Evolutionary conservation across 2,888 invertebrate genomes (phyloP).

Genomic region (Neuroscelio doddi): DNA sequence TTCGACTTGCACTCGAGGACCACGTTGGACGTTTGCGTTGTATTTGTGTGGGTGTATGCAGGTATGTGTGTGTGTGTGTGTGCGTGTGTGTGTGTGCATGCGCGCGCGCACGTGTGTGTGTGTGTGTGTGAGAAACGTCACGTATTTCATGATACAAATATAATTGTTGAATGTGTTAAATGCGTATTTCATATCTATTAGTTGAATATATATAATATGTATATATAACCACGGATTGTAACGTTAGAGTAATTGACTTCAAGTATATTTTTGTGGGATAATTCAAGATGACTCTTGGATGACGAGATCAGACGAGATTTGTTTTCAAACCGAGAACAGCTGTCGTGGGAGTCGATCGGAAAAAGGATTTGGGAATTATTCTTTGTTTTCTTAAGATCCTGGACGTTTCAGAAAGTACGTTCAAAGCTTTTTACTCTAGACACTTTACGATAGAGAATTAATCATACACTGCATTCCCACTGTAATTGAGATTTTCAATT

Average conservation of each 20-base stretch:
- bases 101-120: constrained; percentile 5
- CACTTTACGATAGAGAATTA: constrained; percentile 55
- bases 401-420: constrained; percentile 42
- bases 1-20: neutral
- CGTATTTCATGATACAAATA: constrained; percentile 30
- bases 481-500: too few relatives aligned
- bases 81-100: constrained; percentile 9
- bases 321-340: constrained; percentile 25
- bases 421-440: constrained; percentile 60
- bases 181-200: constrained; percentile 17
- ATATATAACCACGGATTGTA: constrained; percentile 57
- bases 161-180: constrained; percentile 23
- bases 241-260: constrained; percentile 70
- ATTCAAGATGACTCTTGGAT: constrained; percentile 34
- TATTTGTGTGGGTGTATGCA: constrained; percentile 10
- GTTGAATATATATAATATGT: constrained; percentile 30
- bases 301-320: constrained; percentile 45
- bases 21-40: constrained; percentile 18
- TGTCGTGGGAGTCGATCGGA: constrained; percentile 25
- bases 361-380: constrained; percentile 6
- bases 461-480: too few relatives aligned
- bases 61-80: constrained; percentile 18
- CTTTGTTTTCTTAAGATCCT: neutral
- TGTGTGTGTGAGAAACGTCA: constrained; percentile 16
- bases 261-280: constrained; percentile 64